These are phyloP conservation scores for Napeogenes sylphis DNA, from an alignment of 2,888 invertebrate species.

Conservation along the genomic window DNA sequence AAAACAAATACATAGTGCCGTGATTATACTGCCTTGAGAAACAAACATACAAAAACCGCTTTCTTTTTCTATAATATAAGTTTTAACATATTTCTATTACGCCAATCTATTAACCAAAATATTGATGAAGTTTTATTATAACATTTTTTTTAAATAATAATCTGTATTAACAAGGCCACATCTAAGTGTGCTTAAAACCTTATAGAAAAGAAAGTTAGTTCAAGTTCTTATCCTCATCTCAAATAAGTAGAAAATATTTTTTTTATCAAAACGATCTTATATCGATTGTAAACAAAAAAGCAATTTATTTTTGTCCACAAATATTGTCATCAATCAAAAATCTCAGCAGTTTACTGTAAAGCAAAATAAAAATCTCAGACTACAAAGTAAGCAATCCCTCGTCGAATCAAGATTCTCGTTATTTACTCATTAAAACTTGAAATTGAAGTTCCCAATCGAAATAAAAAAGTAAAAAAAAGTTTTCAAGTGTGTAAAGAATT, in stretches of 20 bases:
- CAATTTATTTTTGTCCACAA: neutral
- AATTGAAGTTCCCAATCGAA: constrained; percentile 56
- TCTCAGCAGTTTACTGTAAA: constrained; percentile 10
- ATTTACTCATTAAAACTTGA: constrained; percentile 74
- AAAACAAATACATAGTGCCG: no score
- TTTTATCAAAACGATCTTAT: neutral
- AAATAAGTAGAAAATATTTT: constrained; percentile 1
- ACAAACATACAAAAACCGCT: no score
- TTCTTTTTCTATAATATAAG: no score
- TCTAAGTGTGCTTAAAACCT: no score
- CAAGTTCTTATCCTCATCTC: neutral
- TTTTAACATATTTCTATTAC: no score
- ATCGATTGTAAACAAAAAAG: neutral
- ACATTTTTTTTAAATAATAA: no score
- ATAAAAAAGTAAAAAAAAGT: constrained; percentile 42
- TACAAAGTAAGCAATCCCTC: constrained; percentile 56
- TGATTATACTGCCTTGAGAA: no score
- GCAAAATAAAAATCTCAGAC: constrained; percentile 33
- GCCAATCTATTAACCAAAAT: no score
- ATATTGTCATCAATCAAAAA: constrained; percentile 7
- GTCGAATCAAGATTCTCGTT: constrained; percentile 54
- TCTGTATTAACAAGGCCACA: no score
- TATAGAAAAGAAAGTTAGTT: neutral
- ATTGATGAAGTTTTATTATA: no score
- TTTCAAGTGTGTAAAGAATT: constrained; percentile 34